Evolutionary conservation across 2,797 vertebrate species (phyloP).

Genomic region (Coilia nasus): DNA sequence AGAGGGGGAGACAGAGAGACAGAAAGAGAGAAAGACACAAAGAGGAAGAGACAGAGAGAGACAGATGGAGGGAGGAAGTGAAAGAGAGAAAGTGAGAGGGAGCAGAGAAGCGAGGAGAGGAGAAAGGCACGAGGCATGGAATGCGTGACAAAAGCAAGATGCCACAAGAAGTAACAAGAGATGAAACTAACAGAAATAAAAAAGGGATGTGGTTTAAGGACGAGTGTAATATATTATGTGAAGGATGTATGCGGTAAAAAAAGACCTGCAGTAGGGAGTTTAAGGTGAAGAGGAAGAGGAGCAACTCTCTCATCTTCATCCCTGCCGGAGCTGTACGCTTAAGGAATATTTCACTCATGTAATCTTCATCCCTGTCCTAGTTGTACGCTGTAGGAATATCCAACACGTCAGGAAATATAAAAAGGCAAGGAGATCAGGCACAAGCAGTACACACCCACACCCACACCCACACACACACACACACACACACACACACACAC

Average conservation of each 20-base stretch:
- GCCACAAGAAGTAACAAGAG: background rate
- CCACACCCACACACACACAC: constrained; percentile 13
- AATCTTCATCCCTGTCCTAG: no score
- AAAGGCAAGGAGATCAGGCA: constrained; percentile 34
- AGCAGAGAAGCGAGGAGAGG: no score
- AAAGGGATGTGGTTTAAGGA: background rate
- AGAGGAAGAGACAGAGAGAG: background rate
- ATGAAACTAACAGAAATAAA: background rate
- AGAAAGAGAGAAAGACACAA: background rate
- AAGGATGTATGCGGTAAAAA: background rate
- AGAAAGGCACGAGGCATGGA: no score
- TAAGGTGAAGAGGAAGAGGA: background rate
- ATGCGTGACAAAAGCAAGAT: background rate
- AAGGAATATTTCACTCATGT: background rate
- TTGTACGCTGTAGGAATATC: constrained; percentile 27
- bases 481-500: background rate
- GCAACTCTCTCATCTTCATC: background rate
- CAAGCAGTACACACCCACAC: background rate
- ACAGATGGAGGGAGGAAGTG: constrained; percentile 8
- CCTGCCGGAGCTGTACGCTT: background rate
- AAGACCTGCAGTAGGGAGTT: background rate
- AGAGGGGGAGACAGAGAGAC: background rate
- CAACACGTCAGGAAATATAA: constrained; percentile 38
- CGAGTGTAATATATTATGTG: background rate
- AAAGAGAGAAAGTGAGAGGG: constrained; percentile 4